Conservation (phyloP, 1,140 invertebrate species). For the Leptoteleia sp. region DNA sequence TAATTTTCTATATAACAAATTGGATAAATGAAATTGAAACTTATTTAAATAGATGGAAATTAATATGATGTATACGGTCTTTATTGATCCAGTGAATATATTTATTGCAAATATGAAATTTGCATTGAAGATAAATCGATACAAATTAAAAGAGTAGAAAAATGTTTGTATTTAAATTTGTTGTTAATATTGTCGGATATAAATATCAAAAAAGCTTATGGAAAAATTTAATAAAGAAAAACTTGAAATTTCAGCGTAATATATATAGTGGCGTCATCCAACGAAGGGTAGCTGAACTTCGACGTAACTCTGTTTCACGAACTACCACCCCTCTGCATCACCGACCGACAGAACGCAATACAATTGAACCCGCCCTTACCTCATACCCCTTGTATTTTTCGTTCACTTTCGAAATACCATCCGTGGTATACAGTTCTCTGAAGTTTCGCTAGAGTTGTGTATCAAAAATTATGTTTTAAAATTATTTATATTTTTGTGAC, state of each 20-base stretch:
- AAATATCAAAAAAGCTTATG: no score
- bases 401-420: conserved; percentile 72
- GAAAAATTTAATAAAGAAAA: no score
- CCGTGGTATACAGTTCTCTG: conserved; percentile 78
- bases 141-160: no score
- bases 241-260: conserved; percentile 15
- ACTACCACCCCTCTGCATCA: conserved; percentile 73
- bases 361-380: conserved; percentile 77
- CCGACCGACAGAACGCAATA: conserved; percentile 71
- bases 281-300: conserved; percentile 73
- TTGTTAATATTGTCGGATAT: no score
- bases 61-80: no score
- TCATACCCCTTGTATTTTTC: conserved; percentile 68
- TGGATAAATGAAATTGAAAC: no score
- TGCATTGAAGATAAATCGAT: no score
- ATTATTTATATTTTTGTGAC: neutral
- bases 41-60: no score
- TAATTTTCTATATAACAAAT: no score
- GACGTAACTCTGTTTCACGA: conserved; percentile 32
- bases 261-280: conserved; percentile 76
- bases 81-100: no score
- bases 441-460: conserved; percentile 73
- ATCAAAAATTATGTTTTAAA: conserved; percentile 1
- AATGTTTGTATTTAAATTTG: no score
- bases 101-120: no score